These are phyloP conservation scores for Yponomeuta evonymella DNA, from an alignment of 2,888 invertebrate species.

Conservation along the genomic window DNA sequence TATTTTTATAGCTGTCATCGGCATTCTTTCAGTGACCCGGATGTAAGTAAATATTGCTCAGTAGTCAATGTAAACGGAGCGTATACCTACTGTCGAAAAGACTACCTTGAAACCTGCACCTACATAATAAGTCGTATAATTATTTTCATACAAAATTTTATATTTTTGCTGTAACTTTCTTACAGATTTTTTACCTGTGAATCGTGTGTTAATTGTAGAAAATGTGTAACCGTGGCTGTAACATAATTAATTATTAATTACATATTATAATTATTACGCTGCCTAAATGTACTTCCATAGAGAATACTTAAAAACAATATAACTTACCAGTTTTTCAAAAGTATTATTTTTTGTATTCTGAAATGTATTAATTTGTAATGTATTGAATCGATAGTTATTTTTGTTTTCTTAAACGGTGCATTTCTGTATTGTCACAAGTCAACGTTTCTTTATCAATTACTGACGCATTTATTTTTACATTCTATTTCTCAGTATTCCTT, in stretches of 20 bases:
- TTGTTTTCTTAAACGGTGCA: constrained; percentile 37
- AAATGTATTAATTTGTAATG: constrained; percentile 29
- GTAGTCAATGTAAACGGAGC: constrained; percentile 17
- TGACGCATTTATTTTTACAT: constrained; percentile 38
- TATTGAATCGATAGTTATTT: background rate
- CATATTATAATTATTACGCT: constrained; percentile 4
- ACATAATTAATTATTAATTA: background rate
- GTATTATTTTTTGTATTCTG: constrained; percentile 47
- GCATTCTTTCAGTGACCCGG: no score
- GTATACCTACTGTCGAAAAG: constrained; percentile 25
- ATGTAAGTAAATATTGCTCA: background rate
- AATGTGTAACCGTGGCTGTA: constrained; percentile 2
- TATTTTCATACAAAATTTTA: constrained; percentile 62
- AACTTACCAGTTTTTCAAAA: constrained; percentile 49
- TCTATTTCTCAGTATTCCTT: constrained; percentile 44
- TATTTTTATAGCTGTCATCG: no score
- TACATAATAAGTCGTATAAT: constrained; percentile 50
- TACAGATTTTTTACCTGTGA: constrained; percentile 44
- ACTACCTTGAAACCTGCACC: constrained; percentile 51
- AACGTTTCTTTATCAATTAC: constrained; percentile 27
- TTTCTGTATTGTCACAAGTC: constrained; percentile 49
- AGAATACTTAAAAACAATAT: constrained; percentile 37
- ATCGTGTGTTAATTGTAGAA: constrained; percentile 18
- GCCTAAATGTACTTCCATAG: constrained; percentile 49
- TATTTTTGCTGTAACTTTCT: constrained; percentile 51